Evolutionary conservation across 2,797 vertebrate genomes (phyloP), one percentile per base, ranked within the genome.

Genomic region (Sandelia bainsii): DNA sequence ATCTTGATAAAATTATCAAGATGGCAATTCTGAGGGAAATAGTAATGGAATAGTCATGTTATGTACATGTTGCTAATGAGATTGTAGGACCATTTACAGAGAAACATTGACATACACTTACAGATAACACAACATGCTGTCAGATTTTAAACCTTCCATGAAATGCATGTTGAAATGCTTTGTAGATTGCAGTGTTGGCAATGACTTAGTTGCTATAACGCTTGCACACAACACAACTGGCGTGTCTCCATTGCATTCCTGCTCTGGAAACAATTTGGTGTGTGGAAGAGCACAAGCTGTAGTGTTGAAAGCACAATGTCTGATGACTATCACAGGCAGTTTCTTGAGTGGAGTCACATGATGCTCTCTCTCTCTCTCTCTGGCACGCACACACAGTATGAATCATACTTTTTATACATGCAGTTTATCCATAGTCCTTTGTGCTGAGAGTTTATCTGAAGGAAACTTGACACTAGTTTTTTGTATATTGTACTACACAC

Each of bases 311-410:
- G 69, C 57, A 48, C 16, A 51, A 67, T 45, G 77, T 89, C 87
- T 90, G 88, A 85, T 91, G 88, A 90, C 86, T 81, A 75, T 80
- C 83, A 89, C 82, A 82, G 68, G 79, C 68, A 37, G 37, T 39
- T 77, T 48, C 40, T 23, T 81, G 60, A 84, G 89, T 76, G 79
- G 59, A 86, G 77, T 86, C 87, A 83, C 82, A 89, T 87, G 90
- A 22, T 63, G 14, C 20, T 19, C 14, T 45, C 9, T 32, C 10
- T 58, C n/a, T 20, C 61, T 61, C 17, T 27, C 49, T 13, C 8
- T 19, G 48, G n/a, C 32, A 16, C 72, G 29, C 42, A 46, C 56
- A 64, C 48, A 68, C n/a, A 58, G n/a, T 39, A 22, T 27, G 11
- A 54, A 25, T 60, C 25, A 1, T 50, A 62, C 22, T 51, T 42